Evolutionary conservation across 2,797 vertebrate species (phyloP).

Genomic region (Myripristis murdjan): DNA sequence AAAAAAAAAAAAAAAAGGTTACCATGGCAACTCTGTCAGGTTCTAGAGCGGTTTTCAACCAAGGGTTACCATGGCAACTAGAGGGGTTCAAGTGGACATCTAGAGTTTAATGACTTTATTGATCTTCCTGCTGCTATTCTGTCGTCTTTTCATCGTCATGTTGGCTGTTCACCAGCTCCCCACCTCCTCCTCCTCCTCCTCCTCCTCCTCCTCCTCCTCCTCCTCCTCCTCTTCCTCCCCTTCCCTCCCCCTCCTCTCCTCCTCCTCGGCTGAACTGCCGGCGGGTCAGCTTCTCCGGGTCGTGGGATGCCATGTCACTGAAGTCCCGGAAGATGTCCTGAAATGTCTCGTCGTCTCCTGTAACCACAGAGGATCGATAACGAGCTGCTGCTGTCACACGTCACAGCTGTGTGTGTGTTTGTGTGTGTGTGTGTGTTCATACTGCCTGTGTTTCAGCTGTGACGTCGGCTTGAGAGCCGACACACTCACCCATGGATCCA

Average conservation of each 20-base stretch:
- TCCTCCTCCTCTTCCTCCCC: slow-evolving; percentile 31
- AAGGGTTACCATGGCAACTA: no score
- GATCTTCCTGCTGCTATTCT: slow-evolving; percentile 19
- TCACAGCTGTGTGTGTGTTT: neutral
- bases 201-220: slow-evolving; percentile 9
- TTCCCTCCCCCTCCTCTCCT: slow-evolving; percentile 25
- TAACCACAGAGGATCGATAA: neutral
- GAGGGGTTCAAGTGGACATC: no score
- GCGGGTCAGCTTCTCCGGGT: slow-evolving; percentile 81
- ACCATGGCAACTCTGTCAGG: no score
- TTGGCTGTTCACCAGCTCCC: neutral
- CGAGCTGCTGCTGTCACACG: no score
- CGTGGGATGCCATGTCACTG: slow-evolving; percentile 86
- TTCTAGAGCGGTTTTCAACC: no score
- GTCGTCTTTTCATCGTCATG: slow-evolving; percentile 7
- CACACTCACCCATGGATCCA: slow-evolving; percentile 79
- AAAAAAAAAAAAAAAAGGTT: no score
- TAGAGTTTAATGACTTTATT: no score
- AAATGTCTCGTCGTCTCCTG: slow-evolving; percentile 87
- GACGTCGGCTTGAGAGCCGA: no score
- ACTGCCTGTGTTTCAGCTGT: no score
- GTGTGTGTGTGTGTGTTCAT: neutral
- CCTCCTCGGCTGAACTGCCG: slow-evolving; percentile 65
- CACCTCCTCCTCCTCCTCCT: slow-evolving; percentile 6
- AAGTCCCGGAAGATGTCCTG: slow-evolving; percentile 88